Evolutionary conservation across 2,113 vertebrate species (phyloP).

Genomic region (Beaufortia kweichowensis): DNA sequence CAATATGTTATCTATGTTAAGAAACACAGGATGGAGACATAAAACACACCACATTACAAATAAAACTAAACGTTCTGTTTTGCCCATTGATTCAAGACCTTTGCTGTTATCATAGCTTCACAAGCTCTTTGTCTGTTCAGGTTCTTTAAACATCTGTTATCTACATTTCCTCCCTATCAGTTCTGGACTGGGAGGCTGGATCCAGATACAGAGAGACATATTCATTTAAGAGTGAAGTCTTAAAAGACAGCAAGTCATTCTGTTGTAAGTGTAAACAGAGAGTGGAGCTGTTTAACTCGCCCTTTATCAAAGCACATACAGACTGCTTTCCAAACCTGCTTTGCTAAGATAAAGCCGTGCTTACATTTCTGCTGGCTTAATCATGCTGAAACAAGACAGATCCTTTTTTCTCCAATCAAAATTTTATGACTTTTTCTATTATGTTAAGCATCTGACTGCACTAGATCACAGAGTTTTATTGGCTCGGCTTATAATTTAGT

Average conservation of each 20-base stretch:
- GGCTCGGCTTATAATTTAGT: conserved; percentile 56
- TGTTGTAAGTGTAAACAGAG: conserved; percentile 44
- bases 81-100: conserved; percentile 3
- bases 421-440: conserved; percentile 50
- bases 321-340: conserved; percentile 43
- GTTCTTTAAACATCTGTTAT: conserved; percentile 48
- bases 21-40: too few species aligned
- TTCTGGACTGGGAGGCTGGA: conserved; percentile 33
- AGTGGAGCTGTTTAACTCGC: conserved; percentile 46
- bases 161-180: conserved; percentile 39
- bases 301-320: conserved; percentile 50
- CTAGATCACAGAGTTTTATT: conserved; percentile 50
- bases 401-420: conserved; percentile 50
- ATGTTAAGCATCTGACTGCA: conserved; percentile 50
- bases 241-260: conserved; percentile 30
- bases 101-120: conserved; percentile 39
- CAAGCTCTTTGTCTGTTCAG: conserved; percentile 48
- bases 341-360: conserved; percentile 39
- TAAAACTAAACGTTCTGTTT: conserved; percentile 1
- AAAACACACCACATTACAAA: too few species aligned
- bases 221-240: conserved; percentile 38
- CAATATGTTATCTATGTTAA: too few species aligned
- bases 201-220: conserved; percentile 42
- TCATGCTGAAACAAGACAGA: conserved; percentile 59
- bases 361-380: conserved; percentile 55